phyloP scores from a whole-genome alignment of 2,888 invertebrate genomes.

The Shargacucullia verbasci region DNA sequence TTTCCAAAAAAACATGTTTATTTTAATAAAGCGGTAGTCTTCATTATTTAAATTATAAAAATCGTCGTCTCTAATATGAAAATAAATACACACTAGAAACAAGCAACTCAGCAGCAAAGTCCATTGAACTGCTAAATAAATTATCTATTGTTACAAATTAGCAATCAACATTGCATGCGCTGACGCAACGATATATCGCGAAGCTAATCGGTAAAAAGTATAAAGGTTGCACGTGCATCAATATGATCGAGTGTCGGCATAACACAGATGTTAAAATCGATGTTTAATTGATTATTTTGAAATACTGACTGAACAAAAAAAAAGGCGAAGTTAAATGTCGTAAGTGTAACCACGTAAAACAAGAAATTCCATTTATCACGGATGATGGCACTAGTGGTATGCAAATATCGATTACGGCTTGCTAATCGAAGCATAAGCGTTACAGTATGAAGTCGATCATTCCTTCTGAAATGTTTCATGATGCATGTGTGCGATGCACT shows the following conservation, averaged over 20 bases:
- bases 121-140: constrained; percentile 20
- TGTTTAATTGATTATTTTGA: constrained; percentile 16
- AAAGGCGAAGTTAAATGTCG: not conserved
- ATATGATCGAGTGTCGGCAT: not conserved
- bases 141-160: constrained; percentile 36
- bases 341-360: not conserved
- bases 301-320: not conserved
- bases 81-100: not conserved
- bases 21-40: not conserved
- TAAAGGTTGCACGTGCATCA: constrained; percentile 37
- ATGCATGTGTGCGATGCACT: constrained; percentile 25
- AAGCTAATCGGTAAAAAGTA: constrained; percentile 39
- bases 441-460: constrained; percentile 24
- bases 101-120: constrained; percentile 12
- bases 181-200: constrained; percentile 30
- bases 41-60: constrained; percentile 17
- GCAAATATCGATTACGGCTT: constrained; percentile 12
- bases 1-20: not conserved
- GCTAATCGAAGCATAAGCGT: constrained; percentile 28
- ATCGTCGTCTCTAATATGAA: constrained; percentile 7
- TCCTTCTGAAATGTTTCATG: constrained; percentile 26
- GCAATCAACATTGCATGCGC: constrained; percentile 26
- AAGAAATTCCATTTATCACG: constrained; percentile 23
- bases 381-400: constrained; percentile 20
- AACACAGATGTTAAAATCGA: constrained; percentile 7